A percentile compares a stretch with the other conserved stretches of the same genome.
phyloP scores from a whole-genome alignment of 2,888 invertebrate species.

The Diloba caeruleocephala region DNA sequence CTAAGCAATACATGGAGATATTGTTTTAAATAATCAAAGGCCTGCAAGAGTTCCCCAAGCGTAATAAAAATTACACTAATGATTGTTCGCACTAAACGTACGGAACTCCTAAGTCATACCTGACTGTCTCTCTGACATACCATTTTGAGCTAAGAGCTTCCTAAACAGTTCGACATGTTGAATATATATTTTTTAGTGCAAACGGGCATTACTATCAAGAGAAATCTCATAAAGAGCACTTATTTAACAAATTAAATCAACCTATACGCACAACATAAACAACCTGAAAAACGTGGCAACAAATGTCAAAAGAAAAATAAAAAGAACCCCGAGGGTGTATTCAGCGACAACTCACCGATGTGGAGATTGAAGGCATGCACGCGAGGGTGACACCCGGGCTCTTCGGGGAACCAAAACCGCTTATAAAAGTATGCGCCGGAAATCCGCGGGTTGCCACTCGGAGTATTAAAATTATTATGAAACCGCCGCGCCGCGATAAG shows the following conservation, averaged over 20 bases:
- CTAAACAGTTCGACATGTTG: no score
- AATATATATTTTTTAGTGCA: no score
- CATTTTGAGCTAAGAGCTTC: no score
- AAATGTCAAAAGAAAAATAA: conserved; percentile 72
- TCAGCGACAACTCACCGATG: conserved; percentile 65
- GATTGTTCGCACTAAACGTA: no score
- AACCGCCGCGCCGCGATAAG: conserved; percentile 80
- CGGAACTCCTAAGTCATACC: no score
- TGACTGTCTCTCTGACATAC: no score
- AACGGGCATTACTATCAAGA: no score
- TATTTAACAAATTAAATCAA: conserved; percentile 56
- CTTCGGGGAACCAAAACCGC: conserved; percentile 72
- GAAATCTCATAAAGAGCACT: conserved; percentile 49
- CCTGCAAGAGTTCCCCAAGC: conserved; percentile 8
- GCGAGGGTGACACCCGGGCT: conserved; percentile 77
- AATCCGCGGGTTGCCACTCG: conserved; percentile 67
- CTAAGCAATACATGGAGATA: neutral
- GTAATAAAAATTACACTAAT: conserved; percentile 36
- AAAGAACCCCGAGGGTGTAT: conserved; percentile 75
- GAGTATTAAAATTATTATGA: conserved; percentile 88
- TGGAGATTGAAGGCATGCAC: conserved; percentile 73
- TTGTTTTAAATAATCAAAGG: conserved; percentile 5
- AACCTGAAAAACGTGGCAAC: conserved; percentile 58
- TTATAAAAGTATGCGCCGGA: conserved; percentile 78
- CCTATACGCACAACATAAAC: conserved; percentile 53